Conservation (phyloP, 1,140 invertebrate genomes). For the Planococcus citri region DNA sequence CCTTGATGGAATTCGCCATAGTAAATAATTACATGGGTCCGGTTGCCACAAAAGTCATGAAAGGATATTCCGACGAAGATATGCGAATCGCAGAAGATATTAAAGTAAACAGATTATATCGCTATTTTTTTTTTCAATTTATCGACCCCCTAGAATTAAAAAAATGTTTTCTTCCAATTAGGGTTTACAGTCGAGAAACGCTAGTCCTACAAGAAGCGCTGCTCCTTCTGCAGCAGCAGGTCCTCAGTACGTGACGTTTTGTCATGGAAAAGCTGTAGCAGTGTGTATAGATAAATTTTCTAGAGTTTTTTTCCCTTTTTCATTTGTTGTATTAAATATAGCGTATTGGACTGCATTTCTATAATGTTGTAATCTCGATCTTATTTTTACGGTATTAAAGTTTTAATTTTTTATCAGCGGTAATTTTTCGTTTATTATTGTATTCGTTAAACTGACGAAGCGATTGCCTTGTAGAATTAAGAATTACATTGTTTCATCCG, state of each 20-base stretch:
- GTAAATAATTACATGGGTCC: conserved; percentile 87
- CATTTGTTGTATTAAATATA: conserved; percentile 74
- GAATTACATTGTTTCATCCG: too few relatives aligned
- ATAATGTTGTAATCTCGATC: background rate
- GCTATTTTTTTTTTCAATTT: background rate
- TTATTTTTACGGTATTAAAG: background rate
- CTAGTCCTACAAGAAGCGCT: conserved; percentile 30
- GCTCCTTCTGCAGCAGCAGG: conserved; percentile 27
- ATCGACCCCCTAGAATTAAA: background rate
- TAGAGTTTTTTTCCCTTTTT: conserved; percentile 74
- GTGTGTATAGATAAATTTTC: conserved; percentile 76
- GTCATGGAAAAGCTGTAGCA: conserved; percentile 67
- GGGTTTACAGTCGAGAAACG: conserved; percentile 38
- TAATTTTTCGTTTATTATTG: background rate
- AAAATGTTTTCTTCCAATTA: conserved; percentile 27
- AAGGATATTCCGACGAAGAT: conserved; percentile 78
- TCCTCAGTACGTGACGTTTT: conserved; percentile 71
- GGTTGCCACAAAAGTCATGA: conserved; percentile 74
- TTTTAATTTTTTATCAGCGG: too few relatives aligned
- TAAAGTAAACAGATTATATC: conserved; percentile 30
- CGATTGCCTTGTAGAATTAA: too few relatives aligned
- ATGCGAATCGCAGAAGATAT: conserved; percentile 51
- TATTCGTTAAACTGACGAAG: too few relatives aligned
- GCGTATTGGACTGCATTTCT: conserved; percentile 75
- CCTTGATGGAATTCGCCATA: conserved; percentile 80